Evolutionary conservation across 2,797 vertebrate genomes (phyloP), one percentile per base, ranked within the genome.

Genomic region (Gadopsis bispinosus): DNA sequence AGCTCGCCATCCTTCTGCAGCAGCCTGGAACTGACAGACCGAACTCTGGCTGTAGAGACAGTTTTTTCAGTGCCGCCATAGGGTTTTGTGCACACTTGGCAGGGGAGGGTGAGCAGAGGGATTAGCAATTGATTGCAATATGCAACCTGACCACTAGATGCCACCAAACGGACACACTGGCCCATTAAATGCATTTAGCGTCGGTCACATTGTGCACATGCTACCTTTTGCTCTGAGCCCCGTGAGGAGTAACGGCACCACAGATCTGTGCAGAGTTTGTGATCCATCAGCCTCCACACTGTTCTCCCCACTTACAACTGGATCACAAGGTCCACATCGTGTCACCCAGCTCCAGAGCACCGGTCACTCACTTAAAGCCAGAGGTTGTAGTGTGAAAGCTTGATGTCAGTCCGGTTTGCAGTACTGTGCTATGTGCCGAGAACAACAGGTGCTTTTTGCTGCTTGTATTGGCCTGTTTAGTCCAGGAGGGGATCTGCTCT

Each of bases 171-270:
- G 2, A 37, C 37, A 37, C 9, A 37, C 37, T 37, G 37, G 9
- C 10, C 37, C 37, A 1, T 37, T 9, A 37, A 53, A 61, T 54
- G 6, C 53, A 0, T 50, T 41, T 53, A 64, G 48, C 76, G 31
- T 79, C 39, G 5, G 1, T 67, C 43, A 60, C 33, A 19, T 2
- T 50, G 47, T 87, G 67, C 75, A 75, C 58, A 64, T 77, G 67
- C 29, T 26, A 31, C 7, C 5, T 39, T 76, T 47, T 66, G 26
- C 37, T 69, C 22, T 41, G 20, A 7, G 62, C 63, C 26, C 54
- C 43, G 50, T 65, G 62, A 51, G 60, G 53, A 43, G 14, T 26
- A 67, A 53, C 59, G 33, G 55, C 56, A 17, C 62, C 33, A 26
- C 69, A 65, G 48, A 20, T 56, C 2, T 43, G 6, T 69, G 43